Evolutionary conservation across 2,888 invertebrate species (phyloP).

Genomic region (Onchidella celtica): DNA sequence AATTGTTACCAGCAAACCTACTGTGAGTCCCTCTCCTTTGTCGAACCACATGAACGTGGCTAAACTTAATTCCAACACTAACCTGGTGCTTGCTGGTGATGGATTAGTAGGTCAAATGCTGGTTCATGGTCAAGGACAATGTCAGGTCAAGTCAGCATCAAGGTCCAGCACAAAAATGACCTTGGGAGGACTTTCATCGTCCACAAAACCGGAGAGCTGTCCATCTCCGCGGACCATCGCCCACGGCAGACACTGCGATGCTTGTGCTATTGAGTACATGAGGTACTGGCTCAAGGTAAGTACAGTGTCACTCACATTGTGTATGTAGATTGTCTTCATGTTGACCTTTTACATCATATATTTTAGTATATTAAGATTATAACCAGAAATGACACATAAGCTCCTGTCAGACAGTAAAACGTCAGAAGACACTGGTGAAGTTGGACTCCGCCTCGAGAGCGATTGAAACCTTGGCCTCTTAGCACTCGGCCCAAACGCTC

Average conservation of each 20-base stretch:
- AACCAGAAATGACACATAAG: no score
- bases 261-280: slow-evolving; percentile 12
- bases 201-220: not conserved
- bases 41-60: not conserved
- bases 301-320: not conserved
- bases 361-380: no score
- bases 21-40: no score
- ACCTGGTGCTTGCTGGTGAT: not conserved
- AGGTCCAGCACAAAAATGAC: not conserved
- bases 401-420: no score
- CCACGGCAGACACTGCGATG: slow-evolving; percentile 28
- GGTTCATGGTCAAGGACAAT: not conserved
- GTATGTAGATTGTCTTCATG: not conserved
- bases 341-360: no score
- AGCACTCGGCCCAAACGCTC: no score
- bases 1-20: no score
- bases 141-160: not conserved
- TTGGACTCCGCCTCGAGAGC: no score
- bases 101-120: not conserved
- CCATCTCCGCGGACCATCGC: not conserved
- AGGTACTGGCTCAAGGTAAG: slow-evolving; percentile 21
- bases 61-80: not conserved
- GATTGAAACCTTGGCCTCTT: no score
- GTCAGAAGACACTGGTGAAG: no score
- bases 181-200: not conserved